phyloP scores from a whole-genome alignment of 2,888 invertebrate genomes.

The Podotricha telesiphe region DNA sequence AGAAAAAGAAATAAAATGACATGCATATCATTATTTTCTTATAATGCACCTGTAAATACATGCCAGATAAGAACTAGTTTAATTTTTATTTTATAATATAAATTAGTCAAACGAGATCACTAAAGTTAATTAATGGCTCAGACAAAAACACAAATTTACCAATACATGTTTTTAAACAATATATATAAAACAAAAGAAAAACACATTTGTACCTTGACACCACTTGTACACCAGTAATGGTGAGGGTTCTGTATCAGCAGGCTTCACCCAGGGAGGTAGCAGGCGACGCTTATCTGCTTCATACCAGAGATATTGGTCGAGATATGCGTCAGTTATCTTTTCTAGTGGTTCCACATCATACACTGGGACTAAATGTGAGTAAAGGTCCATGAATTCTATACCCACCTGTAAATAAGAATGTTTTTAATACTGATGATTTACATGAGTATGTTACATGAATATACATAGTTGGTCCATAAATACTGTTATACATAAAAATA shows the following conservation, averaged over 20 bases:
- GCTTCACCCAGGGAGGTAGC: slow-evolving; percentile 99
- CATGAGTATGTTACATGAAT: too few species aligned
- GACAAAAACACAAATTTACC: too few species aligned
- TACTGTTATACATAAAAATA: too few species aligned
- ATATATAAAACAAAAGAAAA: neutral
- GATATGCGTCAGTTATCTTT: slow-evolving; percentile 99
- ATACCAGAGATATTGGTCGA: slow-evolving; percentile 99
- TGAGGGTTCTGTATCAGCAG: slow-evolving; percentile 98
- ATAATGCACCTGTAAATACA: too few species aligned
- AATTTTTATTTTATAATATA: too few species aligned
- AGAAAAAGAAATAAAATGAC: too few species aligned
- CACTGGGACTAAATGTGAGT: slow-evolving; percentile 99
- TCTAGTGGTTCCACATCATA: slow-evolving; percentile 99
- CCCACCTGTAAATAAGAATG: slow-evolving; percentile 86
- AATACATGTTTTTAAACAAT: neutral
- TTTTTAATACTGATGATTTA: neutral
- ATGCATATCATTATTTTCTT: too few species aligned
- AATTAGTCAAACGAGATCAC: too few species aligned
- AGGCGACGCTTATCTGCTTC: slow-evolving; percentile 98
- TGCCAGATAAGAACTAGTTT: too few species aligned
- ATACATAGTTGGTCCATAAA: too few species aligned
- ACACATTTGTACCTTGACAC: slow-evolving; percentile 93
- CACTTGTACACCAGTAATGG: slow-evolving; percentile 97
- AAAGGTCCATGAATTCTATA: slow-evolving; percentile 99
- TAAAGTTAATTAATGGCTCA: too few species aligned